A percentile compares a stretch with the other conserved stretches of the same genome.
phyloP scores from a whole-genome alignment of 2,888 invertebrate species.

The Lycophotia porphyrea region DNA sequence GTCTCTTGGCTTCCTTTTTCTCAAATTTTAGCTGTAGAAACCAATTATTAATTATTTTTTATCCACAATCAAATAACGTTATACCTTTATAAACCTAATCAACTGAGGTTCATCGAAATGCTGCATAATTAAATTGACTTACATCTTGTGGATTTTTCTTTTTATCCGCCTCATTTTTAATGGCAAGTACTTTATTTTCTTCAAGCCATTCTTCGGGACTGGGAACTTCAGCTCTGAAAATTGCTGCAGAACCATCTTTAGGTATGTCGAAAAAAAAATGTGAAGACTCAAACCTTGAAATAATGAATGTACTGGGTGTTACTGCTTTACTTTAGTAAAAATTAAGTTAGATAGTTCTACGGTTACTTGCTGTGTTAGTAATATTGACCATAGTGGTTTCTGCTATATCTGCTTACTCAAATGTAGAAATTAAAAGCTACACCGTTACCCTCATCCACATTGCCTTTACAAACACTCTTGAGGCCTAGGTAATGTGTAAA shows the following conservation, averaged over 20 bases:
- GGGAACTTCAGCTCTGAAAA: conserved; percentile 77
- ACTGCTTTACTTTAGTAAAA: neutral
- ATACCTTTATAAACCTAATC: neutral
- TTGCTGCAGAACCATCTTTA: conserved; percentile 73
- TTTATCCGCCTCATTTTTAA: conserved; percentile 73
- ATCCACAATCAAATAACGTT: neutral
- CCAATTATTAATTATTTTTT: neutral
- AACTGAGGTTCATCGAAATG: neutral
- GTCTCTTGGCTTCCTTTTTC: conserved; percentile 72
- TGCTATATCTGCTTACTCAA: neutral
- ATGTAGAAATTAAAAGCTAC: neutral
- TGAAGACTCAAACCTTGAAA: conserved; percentile 77
- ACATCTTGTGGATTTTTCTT: conserved; percentile 73
- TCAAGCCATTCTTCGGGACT: conserved; percentile 79
- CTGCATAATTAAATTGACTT: conserved; percentile 11
- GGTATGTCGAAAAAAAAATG: conserved; percentile 80
- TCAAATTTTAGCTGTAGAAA: conserved; percentile 72
- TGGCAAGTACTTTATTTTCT: conserved; percentile 73
- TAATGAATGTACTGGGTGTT: neutral
- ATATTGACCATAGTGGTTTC: neutral
- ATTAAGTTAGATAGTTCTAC: neutral
- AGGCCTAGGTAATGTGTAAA: neutral
- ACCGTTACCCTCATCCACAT: neutral
- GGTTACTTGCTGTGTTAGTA: neutral
- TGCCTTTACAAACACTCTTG: neutral